Evolutionary conservation across 2,888 invertebrate genomes (phyloP).

Genomic region (Penaeus monodon): DNA sequence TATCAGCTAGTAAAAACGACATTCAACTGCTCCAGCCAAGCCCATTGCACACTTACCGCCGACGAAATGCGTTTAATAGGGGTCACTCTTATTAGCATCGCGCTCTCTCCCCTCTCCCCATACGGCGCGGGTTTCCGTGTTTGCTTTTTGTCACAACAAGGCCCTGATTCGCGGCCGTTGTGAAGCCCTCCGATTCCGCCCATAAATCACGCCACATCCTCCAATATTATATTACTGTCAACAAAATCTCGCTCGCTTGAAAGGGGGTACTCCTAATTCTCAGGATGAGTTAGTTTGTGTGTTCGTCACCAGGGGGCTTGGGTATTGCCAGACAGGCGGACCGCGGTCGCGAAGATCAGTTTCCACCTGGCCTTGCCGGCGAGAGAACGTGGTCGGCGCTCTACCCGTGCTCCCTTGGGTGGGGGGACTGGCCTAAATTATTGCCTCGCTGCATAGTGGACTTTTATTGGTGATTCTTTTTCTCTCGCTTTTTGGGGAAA

Average conservation of each 20-base stretch:
- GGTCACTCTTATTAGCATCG: too few species aligned
- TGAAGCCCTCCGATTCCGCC: neutral
- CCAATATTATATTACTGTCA: neutral
- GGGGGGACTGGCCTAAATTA: constrained; percentile 1
- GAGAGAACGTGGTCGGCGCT: constrained; percentile 37
- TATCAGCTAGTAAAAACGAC: too few species aligned
- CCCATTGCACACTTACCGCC: too few species aligned
- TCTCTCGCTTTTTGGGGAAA: too few species aligned
- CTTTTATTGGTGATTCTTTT: constrained; percentile 1
- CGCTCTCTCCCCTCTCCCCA: too few species aligned
- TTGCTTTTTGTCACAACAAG: too few species aligned
- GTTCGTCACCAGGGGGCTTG: constrained; percentile 53
- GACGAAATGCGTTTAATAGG: too few species aligned
- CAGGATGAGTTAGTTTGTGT: constrained; percentile 41
- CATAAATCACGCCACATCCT: neutral
- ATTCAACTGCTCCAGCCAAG: too few species aligned
- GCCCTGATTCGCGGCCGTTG: too few species aligned
- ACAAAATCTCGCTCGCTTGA: constrained; percentile 11
- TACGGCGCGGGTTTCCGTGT: too few species aligned
- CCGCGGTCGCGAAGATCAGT: constrained; percentile 49
- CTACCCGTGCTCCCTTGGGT: constrained; percentile 31
- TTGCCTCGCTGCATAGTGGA: neutral
- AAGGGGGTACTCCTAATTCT: neutral
- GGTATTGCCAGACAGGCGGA: constrained; percentile 50
- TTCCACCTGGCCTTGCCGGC: constrained; percentile 47